Evolutionary conservation across 1,140 invertebrate species (phyloP), one percentile per base, ranked within the genome.

Genomic region (Cecropterus lyciades): DNA sequence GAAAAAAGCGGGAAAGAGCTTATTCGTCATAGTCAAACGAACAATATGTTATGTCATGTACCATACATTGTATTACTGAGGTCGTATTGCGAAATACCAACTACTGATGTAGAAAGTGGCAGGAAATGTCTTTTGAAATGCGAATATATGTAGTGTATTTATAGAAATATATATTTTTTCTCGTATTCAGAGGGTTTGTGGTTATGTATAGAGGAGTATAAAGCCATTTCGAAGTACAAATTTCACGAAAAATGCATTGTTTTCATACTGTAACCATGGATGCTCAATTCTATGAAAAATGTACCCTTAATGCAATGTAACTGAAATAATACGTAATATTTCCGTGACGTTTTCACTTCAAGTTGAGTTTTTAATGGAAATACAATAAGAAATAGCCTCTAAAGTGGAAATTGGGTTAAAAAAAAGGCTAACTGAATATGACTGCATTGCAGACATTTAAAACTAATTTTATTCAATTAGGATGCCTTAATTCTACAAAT

Each of bases 341-440:
- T n/a, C n/a, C n/a, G n/a, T n/a, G 15, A 45, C 7, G 4, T 16
- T 45, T 9, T 16, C 13, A 13, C 10, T 11, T 40, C 1, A 40
- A 40, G 11, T 3, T 13, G 3, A 1, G 11, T 40, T 3, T 40
- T 40, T 5, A 16, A 15, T 5, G 10, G 30, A 42, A 51, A 51
- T 51, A 24, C 10, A 17, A 51, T 0, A 14, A 62, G 46, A 17
- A 51, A 42, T 40, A 49, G 9, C 7, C 7, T n/a, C 3, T 15
- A 42, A 40, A 51, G 16, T 24, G n/a, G 20, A 62, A 62, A 62
- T 62, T 62, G 59, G 59, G 59, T 62, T 62, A 62, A 51, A 62
- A 60, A 62, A 51, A 49, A n/a, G 16, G 51, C 48, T 13, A 5
- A 20, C 27, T 37, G 17, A n/a, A 63, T 16, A 48, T 15, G 37